Percentiles rank a stretch among this genome's conserved stretches.
These are phyloP conservation scores for Illadopsis cleaveri DNA, from an alignment of 2,113 vertebrate genomes.

Conservation along the genomic window DNA sequence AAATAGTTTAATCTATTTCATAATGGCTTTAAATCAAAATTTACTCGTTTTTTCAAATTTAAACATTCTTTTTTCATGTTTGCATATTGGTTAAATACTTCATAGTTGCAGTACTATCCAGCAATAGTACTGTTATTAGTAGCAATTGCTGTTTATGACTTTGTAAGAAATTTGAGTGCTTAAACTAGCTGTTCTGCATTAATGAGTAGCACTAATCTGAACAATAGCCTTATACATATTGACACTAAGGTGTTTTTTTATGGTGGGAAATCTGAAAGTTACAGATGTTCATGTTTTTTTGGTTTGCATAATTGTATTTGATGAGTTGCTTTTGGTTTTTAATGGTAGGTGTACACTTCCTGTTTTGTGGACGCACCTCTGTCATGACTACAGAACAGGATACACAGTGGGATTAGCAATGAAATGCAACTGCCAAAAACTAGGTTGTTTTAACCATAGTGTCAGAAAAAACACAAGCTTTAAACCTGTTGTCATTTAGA, in stretches of 20 bases:
- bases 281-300: neutral
- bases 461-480: neutral
- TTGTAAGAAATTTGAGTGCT: slow-evolving; percentile 27
- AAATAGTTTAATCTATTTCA: neutral
- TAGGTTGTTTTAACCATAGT: neutral
- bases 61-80: neutral
- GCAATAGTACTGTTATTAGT: neutral
- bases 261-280: neutral
- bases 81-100: neutral
- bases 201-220: neutral
- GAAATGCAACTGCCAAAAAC: neutral
- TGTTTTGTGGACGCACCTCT: neutral
- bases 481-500: neutral
- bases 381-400: neutral
- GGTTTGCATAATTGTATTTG: neutral
- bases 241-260: neutral
- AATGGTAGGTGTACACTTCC: neutral
- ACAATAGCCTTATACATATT: neutral
- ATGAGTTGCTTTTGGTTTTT: neutral
- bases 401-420: neutral
- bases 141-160: neutral
- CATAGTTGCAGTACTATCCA: neutral
- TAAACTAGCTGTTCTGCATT: slow-evolving; percentile 27
- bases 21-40: neutral
- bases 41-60: neutral